Evolutionary conservation across 2,888 invertebrate species (phyloP).

Genomic region (Apocheima hispidaria): DNA sequence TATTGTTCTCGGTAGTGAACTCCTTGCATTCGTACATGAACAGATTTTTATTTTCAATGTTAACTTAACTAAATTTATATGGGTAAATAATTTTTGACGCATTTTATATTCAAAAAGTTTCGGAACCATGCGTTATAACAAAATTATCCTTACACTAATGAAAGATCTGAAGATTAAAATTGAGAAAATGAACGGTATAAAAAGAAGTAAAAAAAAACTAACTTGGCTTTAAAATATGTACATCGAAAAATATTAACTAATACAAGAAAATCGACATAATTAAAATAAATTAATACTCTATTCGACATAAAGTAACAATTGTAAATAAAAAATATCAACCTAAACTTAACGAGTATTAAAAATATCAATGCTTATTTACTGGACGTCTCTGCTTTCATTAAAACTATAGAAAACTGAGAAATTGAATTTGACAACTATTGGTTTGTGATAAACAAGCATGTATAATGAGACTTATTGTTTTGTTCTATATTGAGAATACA

Average conservation of each 20-base stretch:
- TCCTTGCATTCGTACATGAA: slow-evolving; percentile 9
- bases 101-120: not conserved
- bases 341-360: slow-evolving; percentile 40
- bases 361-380: slow-evolving; percentile 30
- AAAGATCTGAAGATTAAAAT: not conserved
- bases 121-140: not conserved
- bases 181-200: not conserved
- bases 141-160: not conserved
- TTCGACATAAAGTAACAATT: slow-evolving; percentile 29
- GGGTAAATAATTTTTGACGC: too few species aligned
- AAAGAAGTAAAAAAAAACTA: not conserved
- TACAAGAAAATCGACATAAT: slow-evolving; percentile 8
- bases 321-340: slow-evolving; percentile 32
- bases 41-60: not conserved
- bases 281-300: slow-evolving; percentile 26
- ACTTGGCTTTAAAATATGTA: slow-evolving; percentile 13
- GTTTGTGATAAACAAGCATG: not conserved
- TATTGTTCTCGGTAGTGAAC: slow-evolving; percentile 15
- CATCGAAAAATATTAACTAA: slow-evolving; percentile 20
- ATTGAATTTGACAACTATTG: not conserved
- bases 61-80: too few species aligned
- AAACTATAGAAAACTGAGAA: slow-evolving; percentile 14
- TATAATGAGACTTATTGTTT: not conserved
- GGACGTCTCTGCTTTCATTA: slow-evolving; percentile 29
- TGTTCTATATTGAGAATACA: not conserved